phyloP scores from a whole-genome alignment of 2,888 invertebrate genomes.

The Julus scanicus region DNA sequence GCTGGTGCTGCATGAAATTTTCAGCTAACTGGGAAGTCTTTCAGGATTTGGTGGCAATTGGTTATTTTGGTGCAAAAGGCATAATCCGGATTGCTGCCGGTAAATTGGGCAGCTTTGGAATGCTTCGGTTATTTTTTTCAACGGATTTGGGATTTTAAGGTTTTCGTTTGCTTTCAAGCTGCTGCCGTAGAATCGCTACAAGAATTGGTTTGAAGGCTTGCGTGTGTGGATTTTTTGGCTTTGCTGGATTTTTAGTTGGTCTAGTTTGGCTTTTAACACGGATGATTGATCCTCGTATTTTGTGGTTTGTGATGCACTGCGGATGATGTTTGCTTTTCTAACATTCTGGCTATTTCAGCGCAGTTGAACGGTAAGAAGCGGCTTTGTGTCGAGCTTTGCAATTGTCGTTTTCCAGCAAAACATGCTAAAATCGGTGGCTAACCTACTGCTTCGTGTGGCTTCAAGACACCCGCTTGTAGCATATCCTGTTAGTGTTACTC shows the following conservation, averaged over 20 bases:
- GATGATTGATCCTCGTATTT: neutral
- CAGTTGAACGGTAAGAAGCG: neutral
- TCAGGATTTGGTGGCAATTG: neutral
- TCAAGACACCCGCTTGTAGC: constrained; percentile 1
- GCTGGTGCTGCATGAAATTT: neutral
- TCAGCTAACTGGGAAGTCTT: neutral
- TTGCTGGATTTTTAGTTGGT: neutral
- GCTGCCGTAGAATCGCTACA: neutral
- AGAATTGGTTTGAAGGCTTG: neutral
- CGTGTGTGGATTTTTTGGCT: neutral
- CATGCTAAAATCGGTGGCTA: neutral
- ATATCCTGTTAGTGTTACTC: constrained; percentile 1
- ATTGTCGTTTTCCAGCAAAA: neutral
- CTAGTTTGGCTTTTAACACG: neutral
- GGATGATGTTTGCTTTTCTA: neutral
- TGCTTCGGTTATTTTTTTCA: neutral
- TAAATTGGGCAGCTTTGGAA: neutral
- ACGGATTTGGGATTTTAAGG: neutral
- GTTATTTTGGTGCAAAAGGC: neutral
- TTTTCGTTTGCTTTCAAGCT: neutral
- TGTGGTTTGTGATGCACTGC: neutral
- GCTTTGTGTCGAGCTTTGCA: neutral
- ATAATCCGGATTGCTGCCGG: neutral
- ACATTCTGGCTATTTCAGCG: constrained; percentile 3
- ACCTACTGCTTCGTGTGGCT: neutral